Evolutionary conservation across 2,888 invertebrate species (phyloP).

Genomic region (Rhagophthalmus giganteus): DNA sequence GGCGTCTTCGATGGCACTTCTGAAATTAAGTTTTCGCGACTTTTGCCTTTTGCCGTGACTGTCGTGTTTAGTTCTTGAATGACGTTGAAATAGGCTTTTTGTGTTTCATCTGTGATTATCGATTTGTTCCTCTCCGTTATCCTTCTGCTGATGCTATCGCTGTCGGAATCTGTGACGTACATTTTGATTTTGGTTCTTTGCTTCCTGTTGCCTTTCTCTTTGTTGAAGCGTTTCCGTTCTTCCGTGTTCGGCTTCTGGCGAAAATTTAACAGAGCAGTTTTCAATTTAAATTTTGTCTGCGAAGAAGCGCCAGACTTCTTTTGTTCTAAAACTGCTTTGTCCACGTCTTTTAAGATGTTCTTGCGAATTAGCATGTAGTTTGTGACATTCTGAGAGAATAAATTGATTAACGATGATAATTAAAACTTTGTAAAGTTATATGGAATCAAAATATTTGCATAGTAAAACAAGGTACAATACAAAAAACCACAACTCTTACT

Average conservation of each 20-base stretch:
- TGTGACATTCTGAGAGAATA: constrained; percentile 15
- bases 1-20: not conserved
- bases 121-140: not conserved
- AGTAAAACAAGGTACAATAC: not conserved
- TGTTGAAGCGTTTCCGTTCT: constrained; percentile 1
- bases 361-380: constrained; percentile 17
- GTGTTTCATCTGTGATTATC: constrained; percentile 1
- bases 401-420: no score
- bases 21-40: not conserved
- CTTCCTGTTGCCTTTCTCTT: not conserved
- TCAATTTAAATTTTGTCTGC: not conserved
- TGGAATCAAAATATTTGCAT: no score
- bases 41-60: not conserved
- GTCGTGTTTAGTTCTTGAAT: constrained; percentile 19
- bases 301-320: not conserved
- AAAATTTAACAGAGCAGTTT: no score
- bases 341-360: constrained; percentile 12
- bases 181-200: constrained; percentile 2
- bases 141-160: constrained; percentile 5
- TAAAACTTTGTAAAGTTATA: no score
- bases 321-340: constrained; percentile 3
- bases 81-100: constrained; percentile 12
- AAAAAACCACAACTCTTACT: not conserved
- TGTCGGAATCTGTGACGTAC: constrained; percentile 15
- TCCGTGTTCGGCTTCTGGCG: constrained; percentile 3